Base-by-base conservation (phyloP, 2,797 vertebrate species). In the Synanceia verrucosa region DNA sequence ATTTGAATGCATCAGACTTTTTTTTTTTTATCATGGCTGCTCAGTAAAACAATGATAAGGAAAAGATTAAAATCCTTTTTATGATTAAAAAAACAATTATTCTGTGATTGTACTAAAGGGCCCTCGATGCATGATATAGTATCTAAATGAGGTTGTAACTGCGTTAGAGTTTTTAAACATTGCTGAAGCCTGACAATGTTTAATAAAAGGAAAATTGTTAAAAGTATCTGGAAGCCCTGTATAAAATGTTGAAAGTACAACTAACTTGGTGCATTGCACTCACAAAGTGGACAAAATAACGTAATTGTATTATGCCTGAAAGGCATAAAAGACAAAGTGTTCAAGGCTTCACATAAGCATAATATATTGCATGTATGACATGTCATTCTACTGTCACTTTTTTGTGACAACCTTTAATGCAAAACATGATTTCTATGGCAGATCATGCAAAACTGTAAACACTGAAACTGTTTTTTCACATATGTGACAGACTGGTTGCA, bases 401-500 rank as follows among this genome's bases (percentile, higher is more conserved):
- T 37, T 19, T 39, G 21, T 36, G 44, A 41, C 44, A 73, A 47
- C 18, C 37, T 13, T 43, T 12, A 13, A 46, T 52, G 46, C 9
- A 65, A 58, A 44, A 47, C 21, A 18, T 16, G 52, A 50, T 77
- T 52, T 61, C 26, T 39, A 12, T 16, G 48, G 41, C 26, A 41
- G 37, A 58, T 68, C 6, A 31, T 34, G 16, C 10, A 53, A 26
- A 53, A 14, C 53, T 55, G 16, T 48, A 39, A 70, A 56, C 57
- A 19, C 51, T 46, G 16, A 70, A 58, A 26, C 18, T 21, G 47
- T 65, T 31, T 9, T 47, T 56, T 67, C 43, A 29, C 58, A 41
- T 33, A 63, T 73, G 33, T 55, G 69, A 67, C 26, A 34, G 69
- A 63, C 48, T 62, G 82, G 65, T 61, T 63, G 36, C 43, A 39